Evolutionary conservation across 2,888 invertebrate genomes (phyloP), one percentile per base, ranked within the genome.

Genomic region (Drosophila conformis): DNA sequence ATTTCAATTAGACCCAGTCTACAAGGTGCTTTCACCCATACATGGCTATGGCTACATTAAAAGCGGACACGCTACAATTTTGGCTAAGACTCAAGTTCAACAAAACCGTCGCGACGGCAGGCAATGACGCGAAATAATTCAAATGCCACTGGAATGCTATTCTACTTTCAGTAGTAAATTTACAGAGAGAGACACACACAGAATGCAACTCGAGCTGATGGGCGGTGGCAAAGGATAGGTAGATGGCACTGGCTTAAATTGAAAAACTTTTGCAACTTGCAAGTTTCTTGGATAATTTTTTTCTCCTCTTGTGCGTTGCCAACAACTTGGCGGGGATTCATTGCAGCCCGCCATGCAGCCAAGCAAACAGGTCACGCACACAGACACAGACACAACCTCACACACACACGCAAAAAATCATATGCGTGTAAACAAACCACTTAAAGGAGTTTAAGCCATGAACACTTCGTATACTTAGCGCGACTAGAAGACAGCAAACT

Each of bases 211-310:
- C 40, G 42, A 62, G 56, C 49, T 48, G 48, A 18, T 25, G 42
- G 27, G 35, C 42, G 54, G 38, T n/a, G 33, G 35, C 25, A 35
- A 36, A 31, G 48, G 25, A 31, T 49, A 35, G 52, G 38, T 59
- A 38, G 25, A 27, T 65, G 63, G 35, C 33, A 42, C 68, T 69
- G 69, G 84, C 72, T 87, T 76, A 87, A 87, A 87, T 87, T 87
- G 89, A 87, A 87, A 87, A 87, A 87, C 68, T 87, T 87, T 86
- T 80, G 69, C 77, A 87, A 79, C 82, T 87, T 78, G 73, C 77
- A 84, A 87, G 77, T 89, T 86, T 73, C 67, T 72, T 40, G 64
- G 65, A 68, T 75, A 64, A 57, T 64, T 62, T 69, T 65, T 59
- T 59, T 53, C 27, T 52, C 10, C 11, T 38, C 49, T 68, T 69